Evolutionary conservation across 37 sponge, comb jelly and placozoan genomes (phyloP), one percentile per base, ranked within the genome.

Genomic region (Tethya wilhelma): DNA sequence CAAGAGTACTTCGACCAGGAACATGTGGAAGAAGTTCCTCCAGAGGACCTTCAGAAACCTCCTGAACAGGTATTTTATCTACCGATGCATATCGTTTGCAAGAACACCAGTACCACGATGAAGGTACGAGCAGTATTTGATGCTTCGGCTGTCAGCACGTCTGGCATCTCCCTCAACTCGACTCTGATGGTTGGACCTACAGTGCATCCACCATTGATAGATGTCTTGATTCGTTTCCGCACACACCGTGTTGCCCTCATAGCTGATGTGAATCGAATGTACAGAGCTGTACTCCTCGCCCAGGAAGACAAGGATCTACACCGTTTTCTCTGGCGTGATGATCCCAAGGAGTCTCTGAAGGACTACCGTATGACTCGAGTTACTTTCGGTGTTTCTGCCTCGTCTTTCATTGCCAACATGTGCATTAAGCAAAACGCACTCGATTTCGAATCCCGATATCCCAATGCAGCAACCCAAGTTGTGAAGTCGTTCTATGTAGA

Each of bases 81-180:
- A 19, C 81, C 81, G 1, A 69, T 80, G 25, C 81, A 80, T 49
- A 59, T 64, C 32, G 83, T 82, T 2, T 20, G 30, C 38, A 82
- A 82, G 74, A 74, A 82, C 38, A 62, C 74, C 17, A 82, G 83
- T 73, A 82, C 83, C 32, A 82, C 65, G 23, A 73, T 74, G 25
- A 82, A 82, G 65, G 28, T 82, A n/a, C 64, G 74, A 31, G 74
- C 71, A 31, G 81, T 80, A 1, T 80, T 80, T 40, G 81, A 80
- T 56, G 81, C 81, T 19, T 80, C 81, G 17, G 81, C 81, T 30
- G 59, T 26, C 11, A 56, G 60, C 1, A 37, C 71, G n/a, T 41
- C 81, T 29, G 71, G 60, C 58, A 56, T 57, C 4, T 80, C 83
- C 28, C 65, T 77, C 65, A 81, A 81, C n/a, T n/a, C 34, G 11